phyloP scores from a whole-genome alignment of 2,113 vertebrate genomes.

The Colaptes auratus region DNA sequence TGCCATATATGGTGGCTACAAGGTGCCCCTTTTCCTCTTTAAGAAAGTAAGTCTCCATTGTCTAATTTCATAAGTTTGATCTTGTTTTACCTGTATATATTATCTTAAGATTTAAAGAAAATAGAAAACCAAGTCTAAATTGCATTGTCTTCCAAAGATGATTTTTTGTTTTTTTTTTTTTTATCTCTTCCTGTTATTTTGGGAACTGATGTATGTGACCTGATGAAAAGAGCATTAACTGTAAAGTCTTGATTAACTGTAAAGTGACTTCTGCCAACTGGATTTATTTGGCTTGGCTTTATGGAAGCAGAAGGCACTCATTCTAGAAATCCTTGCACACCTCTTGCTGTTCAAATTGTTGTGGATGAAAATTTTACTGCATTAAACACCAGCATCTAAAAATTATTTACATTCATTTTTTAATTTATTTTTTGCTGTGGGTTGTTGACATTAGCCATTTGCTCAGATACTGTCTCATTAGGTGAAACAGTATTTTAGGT shows the following conservation, averaged over 20 bases:
- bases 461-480: not conserved
- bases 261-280: not conserved
- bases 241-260: not conserved
- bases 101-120: not conserved
- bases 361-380: not conserved
- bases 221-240: not conserved
- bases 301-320: not conserved
- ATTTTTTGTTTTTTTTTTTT: not conserved
- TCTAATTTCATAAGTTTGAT: not conserved
- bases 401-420: not conserved
- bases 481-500: not conserved
- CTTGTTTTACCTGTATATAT: not conserved
- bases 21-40: not conserved
- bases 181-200: not conserved
- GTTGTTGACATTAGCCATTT: constrained; percentile 1
- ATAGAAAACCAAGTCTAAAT: not conserved
- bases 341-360: constrained; percentile 17
- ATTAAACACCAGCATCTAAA: not conserved
- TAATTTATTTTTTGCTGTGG: not conserved
- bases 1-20: not conserved
- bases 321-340: not conserved
- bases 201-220: not conserved
- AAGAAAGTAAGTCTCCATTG: not conserved
- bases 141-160: not conserved
- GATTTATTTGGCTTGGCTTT: not conserved